A percentile compares a stretch with the other conserved stretches of the same genome.
Conservation (phyloP, 2,797 vertebrate genomes). For the Leptodactylus fallax region DNA sequence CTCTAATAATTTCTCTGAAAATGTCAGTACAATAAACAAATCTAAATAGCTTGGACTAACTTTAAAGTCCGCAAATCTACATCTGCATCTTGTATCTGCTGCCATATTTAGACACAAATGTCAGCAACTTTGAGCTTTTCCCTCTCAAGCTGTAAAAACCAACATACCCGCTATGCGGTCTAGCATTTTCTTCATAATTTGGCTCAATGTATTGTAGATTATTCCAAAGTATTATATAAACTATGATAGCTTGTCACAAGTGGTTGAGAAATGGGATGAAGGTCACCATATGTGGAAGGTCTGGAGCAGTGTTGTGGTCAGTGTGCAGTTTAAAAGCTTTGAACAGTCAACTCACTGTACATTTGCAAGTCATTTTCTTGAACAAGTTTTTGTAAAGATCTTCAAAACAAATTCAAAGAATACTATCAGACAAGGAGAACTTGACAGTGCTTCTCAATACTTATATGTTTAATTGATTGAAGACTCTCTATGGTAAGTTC, state of each 20-base stretch:
- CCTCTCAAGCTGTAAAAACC: constrained; percentile 17
- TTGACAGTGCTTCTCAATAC: too few species aligned
- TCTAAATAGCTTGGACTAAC: constrained; percentile 32
- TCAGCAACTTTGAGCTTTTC: constrained; percentile 41
- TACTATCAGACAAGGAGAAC: too few species aligned
- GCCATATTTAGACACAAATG: constrained; percentile 38
- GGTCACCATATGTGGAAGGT: neutral
- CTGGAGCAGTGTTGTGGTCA: neutral
- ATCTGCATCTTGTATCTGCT: constrained; percentile 47
- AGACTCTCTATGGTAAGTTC: too few species aligned
- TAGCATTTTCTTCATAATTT: constrained; percentile 39
- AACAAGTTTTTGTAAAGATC: neutral
- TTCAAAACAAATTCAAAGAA: neutral
- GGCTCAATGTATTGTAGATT: neutral
- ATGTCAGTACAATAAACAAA: constrained; percentile 32
- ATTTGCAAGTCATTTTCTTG: neutral
- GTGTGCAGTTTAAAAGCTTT: neutral
- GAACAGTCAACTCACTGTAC: too few species aligned
- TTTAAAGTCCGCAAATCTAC: constrained; percentile 39
- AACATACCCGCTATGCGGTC: constrained; percentile 6
- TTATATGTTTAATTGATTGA: too few species aligned
- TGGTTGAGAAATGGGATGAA: neutral
- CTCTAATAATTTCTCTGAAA: constrained; percentile 13
- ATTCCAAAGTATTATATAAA: constrained; percentile 1
- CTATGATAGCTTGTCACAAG: constrained; percentile 8